Evolutionary conservation across 2,797 vertebrate genomes (phyloP).

Genomic region (Falco biarmicus): DNA sequence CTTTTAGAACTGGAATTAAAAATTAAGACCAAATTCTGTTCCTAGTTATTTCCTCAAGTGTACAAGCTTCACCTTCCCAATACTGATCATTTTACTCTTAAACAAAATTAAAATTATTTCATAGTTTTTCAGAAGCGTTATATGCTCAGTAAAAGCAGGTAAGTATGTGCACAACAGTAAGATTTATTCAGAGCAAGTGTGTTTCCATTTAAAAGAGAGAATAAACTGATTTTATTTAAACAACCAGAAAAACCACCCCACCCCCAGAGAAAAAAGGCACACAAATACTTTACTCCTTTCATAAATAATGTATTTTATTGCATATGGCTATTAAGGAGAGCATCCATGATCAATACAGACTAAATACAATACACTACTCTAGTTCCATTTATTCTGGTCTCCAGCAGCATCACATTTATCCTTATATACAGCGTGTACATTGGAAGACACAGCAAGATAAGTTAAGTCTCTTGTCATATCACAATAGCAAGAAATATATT

Average conservation of each 20-base stretch:
- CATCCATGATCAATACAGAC: conserved; percentile 95
- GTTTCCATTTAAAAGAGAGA: background rate
- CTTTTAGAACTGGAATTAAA: background rate
- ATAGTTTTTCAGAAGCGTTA: background rate
- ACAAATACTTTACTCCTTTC: conserved; percentile 73
- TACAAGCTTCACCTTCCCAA: background rate
- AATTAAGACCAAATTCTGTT: background rate
- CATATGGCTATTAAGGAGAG: conserved; percentile 92
- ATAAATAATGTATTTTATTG: conserved; percentile 99
- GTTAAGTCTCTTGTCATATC: conserved; percentile 84
- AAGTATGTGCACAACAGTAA: background rate
- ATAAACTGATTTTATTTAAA: conserved; percentile 8
- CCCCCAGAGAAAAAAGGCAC: conserved; percentile 47
- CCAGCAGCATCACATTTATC: conserved; percentile 90
- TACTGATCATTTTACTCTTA: background rate
- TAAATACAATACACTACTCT: conserved; percentile 91
- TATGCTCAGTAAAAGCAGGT: background rate
- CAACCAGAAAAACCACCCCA: background rate
- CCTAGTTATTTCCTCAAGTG: background rate
- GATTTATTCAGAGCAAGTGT: background rate
- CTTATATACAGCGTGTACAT: conserved; percentile 93
- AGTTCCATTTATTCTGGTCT: conserved; percentile 87
- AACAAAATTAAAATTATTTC: background rate
- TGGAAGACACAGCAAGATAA: conserved; percentile 93
- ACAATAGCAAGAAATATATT: conserved; percentile 84